A percentile compares a stretch with the other conserved stretches of the same genome.
Conservation (phyloP, 2,113 vertebrate species). For the Corynorhinus townsendii region DNA sequence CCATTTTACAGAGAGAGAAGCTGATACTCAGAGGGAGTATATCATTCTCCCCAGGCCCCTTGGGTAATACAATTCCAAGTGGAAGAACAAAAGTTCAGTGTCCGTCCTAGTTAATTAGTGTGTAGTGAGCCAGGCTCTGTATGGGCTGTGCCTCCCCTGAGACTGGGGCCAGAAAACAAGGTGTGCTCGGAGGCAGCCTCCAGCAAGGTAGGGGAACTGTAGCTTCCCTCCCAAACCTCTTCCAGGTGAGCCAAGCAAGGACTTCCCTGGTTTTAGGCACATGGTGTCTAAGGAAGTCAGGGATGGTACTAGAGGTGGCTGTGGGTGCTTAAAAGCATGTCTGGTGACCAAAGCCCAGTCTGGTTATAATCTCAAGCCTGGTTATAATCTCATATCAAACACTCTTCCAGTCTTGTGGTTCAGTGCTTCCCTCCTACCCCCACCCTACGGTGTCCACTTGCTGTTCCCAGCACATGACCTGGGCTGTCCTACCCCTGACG, state of each 20-base stretch:
- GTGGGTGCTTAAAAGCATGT: neutral
- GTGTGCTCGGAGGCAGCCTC: neutral
- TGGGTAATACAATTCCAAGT: neutral
- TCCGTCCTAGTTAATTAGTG: neutral
- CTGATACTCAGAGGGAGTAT: neutral
- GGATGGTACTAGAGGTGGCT: neutral
- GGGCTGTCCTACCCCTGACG: neutral
- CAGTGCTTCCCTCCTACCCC: neutral
- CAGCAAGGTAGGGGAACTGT: neutral
- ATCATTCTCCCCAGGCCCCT: neutral
- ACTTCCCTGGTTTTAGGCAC: neutral
- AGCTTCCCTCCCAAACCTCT: neutral
- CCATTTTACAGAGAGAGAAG: slow-evolving; percentile 24
- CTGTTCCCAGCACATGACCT: neutral
- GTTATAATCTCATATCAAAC: neutral
- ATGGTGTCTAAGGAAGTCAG: neutral
- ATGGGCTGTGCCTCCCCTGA: neutral
- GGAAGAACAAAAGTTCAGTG: neutral
- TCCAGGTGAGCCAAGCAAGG: neutral
- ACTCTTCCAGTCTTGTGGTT: neutral
- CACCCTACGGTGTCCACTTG: neutral
- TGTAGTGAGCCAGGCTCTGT: neutral
- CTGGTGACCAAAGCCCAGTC: neutral
- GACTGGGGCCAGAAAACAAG: neutral
- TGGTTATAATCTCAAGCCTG: neutral